phyloP scores from a whole-genome alignment of 92 coral and sea anemone genomes.

The Phenganax subtilis region DNA sequence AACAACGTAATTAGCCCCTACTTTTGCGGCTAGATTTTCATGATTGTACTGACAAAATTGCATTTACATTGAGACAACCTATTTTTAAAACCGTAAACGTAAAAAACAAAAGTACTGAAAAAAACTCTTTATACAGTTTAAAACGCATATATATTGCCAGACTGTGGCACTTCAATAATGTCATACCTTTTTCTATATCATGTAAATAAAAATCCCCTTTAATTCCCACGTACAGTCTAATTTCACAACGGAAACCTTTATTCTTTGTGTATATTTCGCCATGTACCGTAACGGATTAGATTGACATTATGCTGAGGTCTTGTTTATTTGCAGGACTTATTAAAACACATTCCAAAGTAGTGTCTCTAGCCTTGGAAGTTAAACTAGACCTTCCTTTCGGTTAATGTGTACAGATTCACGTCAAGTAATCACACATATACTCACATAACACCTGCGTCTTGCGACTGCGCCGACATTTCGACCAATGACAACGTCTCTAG shows the following conservation, averaged over 20 bases:
- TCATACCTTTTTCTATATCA: no score
- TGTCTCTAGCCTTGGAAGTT: neutral
- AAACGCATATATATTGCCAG: neutral
- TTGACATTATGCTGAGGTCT: neutral
- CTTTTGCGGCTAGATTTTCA: no score
- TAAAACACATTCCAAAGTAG: slow-evolving; percentile 5
- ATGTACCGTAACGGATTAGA: no score
- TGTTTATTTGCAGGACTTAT: neutral
- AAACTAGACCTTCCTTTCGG: neutral
- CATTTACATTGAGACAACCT: no score
- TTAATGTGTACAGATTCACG: neutral
- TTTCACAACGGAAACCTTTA: no score
- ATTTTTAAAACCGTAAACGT: neutral
- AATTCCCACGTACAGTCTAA: neutral
- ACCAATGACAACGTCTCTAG: neutral
- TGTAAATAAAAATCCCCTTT: neutral
- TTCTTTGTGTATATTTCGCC: neutral
- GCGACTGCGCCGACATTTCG: neutral
- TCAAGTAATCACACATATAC: neutral
- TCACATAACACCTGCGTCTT: neutral
- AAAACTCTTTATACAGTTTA: neutral
- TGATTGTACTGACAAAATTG: no score
- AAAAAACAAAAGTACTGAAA: no score
- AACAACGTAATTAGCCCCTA: no score
- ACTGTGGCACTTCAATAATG: slow-evolving; percentile 2